Base-by-base conservation (phyloP, 2,113 vertebrate species). In the Phalacrocorax brasilianus region DNA sequence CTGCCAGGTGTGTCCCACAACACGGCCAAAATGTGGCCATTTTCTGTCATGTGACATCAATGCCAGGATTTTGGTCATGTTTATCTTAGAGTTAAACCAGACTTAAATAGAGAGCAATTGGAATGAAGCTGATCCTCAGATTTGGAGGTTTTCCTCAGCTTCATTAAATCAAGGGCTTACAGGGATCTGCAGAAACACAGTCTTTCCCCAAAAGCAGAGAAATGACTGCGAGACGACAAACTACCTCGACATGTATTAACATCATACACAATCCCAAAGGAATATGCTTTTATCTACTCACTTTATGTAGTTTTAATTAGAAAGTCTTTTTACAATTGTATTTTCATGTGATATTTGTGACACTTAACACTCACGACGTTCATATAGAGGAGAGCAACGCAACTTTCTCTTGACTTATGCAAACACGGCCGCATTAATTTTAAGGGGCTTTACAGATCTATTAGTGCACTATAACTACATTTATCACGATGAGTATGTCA, bases 301-400 rank as follows among this genome's bases (percentile, higher is more conserved):
- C 23, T 52, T 21, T 0, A 5, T 7, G 26, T 3, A 19, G 20
- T 52, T 68, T 70, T 56, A 35, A 56, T 56, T 20, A 63, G 22
- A 85, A 89, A 71, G 0, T n/a, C 13, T 20, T 56, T 88, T 56
- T 21, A 30, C 24, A 27, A 5, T 16, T 24, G 2, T 6, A 4
- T 27, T 87, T 89, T 53, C 8, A 0, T 35, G 26, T 28, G 27
- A 6, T 26, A 24, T 61, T 78, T 80, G 30, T 67, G 50, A 12
- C 28, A 49, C 49, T 63, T 49, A 49, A 13, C 27, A 59, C 7
- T 8, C 12, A 8, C 7, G 13, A 32, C 8, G 6, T 12, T 24
- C 24, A 32, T n/a, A 23, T 0, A 15, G 18, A 22, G 14, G 19
- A 72, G 27, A 81, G 12, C 0, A 66, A 66, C 2, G 8, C 2